Base-by-base conservation (phyloP, 2,797 vertebrate genomes). In the Pseudotriccus pelzelni region DNA sequence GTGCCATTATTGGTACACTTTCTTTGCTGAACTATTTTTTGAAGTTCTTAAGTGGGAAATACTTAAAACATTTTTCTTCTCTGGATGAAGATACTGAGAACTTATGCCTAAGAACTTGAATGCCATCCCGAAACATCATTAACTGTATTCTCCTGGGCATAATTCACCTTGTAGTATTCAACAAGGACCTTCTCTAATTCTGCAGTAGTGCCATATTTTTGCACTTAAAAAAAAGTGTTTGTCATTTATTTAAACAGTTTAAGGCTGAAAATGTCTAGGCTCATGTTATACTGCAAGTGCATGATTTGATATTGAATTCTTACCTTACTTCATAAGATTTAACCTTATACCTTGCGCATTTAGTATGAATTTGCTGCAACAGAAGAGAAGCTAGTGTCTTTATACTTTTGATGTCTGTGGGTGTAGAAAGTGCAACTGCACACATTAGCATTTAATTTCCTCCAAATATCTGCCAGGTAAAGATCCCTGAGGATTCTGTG, bases 371-470 rank as follows among this genome's bases (percentile, higher is more conserved):
- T 75, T 62, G 55, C 74, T 91, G 60, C 64, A 92, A 80, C 90
- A 95, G 92, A 96, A 88, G 77, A 92, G 69, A 97, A 89, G 72
- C 79, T 90, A 95, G 92, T 96, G 92, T 89, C 86, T 96, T 97
- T 93, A 92, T 96, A 60, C 78, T 66, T 95, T 92, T 97, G 93
- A 96, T 88, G 47, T 87, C 93, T 92, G 22, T 91, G 82, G 11
- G 10, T 95, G 90, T 96, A 96, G 96, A 96, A 97, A 95, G 88
- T 96, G 95, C 92, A 97, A 94, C 94, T 82, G 88, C 89, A 93
- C 56, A 43, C 85, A 94, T 98, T 97, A 97, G 87, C 96, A 96
- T 98, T 98, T 97, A 90, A 97, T 97, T 98, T 97, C 93, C 82
- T 97, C 85, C 91, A 95, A 97, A 96, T 69, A 79, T 87, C 96